Base-by-base conservation (phyloP, 2,888 invertebrate species). In the Nemotelus nigrinus region DNA sequence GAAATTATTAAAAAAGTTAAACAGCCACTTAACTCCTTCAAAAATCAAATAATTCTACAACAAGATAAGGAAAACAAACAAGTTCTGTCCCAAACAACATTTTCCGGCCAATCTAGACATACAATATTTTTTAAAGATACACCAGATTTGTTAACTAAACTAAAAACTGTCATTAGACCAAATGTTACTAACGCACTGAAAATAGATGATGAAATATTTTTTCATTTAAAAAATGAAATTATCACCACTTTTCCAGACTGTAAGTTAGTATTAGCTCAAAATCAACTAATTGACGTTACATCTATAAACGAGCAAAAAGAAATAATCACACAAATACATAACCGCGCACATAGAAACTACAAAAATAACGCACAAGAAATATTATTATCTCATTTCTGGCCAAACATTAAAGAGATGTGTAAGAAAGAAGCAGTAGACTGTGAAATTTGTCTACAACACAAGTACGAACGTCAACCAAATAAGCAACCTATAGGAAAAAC, bases 141-240 rank as follows among this genome's bases (percentile, higher is more conserved):
- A n/a, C n/a, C n/a, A n/a, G n/a, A n/a, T n/a, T n/a, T n/a, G n/a
- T n/a, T n/a, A n/a, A n/a, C n/a, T n/a, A n/a, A n/a, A n/a, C n/a
- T n/a, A n/a, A n/a, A n/a, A n/a, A n/a, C n/a, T n/a, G n/a, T n/a
- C n/a, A n/a, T n/a, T n/a, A n/a, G n/a, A n/a, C n/a, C n/a, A n/a
- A n/a, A n/a, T n/a, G 81, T 86, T 3, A 80, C 81, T 6, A 80
- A 81, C 25, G 65, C 65, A 44, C 47, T 65, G n/a, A n/a, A n/a
- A n/a, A n/a, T 5, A 47, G 47, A 4, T 10, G 65, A 2, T 47
- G 47, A 65, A 47, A 65, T n/a, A 44, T 47, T n/a, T 50, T 50
- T 8, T 6, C 5, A 50, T 8, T 50, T 6, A 50, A 50, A 8
- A 5, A 50, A 50, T 8, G 5, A 6, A 5, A 6, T 6, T 50